Percentiles rank a stretch among this genome's conserved stretches.
Conservation (phyloP, 2,888 invertebrate species). For the Heterodera filipjevi region DNA sequence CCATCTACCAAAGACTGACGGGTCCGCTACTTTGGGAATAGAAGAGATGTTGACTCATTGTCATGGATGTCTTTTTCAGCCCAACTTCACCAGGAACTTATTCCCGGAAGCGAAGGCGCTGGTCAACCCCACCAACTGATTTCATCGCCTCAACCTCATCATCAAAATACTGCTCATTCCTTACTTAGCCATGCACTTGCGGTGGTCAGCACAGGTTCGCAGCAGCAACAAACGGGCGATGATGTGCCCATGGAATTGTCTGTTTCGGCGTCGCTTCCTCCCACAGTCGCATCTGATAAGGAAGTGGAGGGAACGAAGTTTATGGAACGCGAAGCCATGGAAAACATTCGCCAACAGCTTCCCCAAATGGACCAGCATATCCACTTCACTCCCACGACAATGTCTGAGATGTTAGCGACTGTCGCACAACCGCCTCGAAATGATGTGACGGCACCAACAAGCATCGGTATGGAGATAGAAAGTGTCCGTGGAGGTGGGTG, state of each 20-base stretch:
- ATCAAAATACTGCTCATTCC: background rate
- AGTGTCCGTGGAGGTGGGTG: background rate
- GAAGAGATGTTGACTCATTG: background rate
- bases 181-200: slow-evolving; percentile 3
- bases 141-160: background rate
- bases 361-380: background rate
- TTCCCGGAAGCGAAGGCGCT: background rate
- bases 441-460: background rate
- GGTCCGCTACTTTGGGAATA: background rate
- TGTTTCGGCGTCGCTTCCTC: background rate
- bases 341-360: slow-evolving; percentile 5
- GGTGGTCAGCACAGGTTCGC: background rate
- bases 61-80: background rate
- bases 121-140: slow-evolving; percentile 1
- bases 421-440: background rate
- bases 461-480: background rate
- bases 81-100: slow-evolving; percentile 24
- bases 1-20: slow-evolving; percentile 24
- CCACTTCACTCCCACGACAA: slow-evolving; percentile 3
- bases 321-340: slow-evolving; percentile 6
- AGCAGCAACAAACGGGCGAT: background rate
- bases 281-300: background rate
- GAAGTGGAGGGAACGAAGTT: background rate
- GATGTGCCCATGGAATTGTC: slow-evolving; percentile 4
- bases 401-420: background rate